Percentiles rank a stretch among this genome's conserved stretches.
These are phyloP conservation scores for Bucco capensis DNA, from an alignment of 2,113 vertebrate species.

Conservation along the genomic window DNA sequence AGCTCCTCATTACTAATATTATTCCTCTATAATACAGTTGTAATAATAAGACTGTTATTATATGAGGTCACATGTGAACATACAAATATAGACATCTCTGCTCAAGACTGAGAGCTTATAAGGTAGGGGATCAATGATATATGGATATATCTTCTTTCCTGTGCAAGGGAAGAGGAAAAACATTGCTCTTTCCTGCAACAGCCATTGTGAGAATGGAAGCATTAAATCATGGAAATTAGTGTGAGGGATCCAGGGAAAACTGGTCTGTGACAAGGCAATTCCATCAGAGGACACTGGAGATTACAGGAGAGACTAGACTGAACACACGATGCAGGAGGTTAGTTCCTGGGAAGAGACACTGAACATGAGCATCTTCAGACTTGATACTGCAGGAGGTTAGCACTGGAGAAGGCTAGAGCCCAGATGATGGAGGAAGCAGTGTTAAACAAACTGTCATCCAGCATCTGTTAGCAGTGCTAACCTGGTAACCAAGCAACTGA, in stretches of 20 bases:
- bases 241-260: not conserved
- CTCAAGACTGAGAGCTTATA: not conserved
- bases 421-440: not conserved
- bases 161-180: not conserved
- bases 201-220: not conserved
- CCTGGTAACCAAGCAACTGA: slow-evolving; percentile 71
- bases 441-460: slow-evolving; percentile 28
- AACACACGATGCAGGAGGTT: not conserved
- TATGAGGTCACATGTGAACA: not conserved
- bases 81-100: not conserved
- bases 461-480: slow-evolving; percentile 54
- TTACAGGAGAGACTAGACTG: not conserved
- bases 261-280: not conserved
- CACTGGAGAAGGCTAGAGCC: not conserved
- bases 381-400: not conserved
- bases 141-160: not conserved
- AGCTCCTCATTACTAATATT: not conserved
- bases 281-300: not conserved
- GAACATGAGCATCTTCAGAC: not conserved
- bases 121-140: not conserved
- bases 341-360: not conserved
- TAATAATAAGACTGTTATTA: not conserved
- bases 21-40: not conserved
- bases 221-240: not conserved
- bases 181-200: not conserved